Base-by-base conservation (phyloP, 1,140 invertebrate genomes). In the Laupala kohalensis region DNA sequence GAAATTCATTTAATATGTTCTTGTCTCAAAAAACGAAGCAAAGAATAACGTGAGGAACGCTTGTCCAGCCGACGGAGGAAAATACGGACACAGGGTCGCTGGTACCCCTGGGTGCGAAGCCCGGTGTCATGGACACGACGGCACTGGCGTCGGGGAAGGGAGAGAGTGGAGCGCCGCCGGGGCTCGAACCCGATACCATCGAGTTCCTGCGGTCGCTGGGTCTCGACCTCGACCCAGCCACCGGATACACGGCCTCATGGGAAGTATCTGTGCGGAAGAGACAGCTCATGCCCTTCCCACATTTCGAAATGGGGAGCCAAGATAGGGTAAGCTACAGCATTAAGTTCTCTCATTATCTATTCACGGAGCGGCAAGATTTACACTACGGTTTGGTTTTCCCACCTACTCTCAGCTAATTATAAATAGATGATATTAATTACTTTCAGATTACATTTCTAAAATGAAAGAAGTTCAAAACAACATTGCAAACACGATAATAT, bases 251-350 rank as follows among this genome's bases (percentile, higher is more conserved):
- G 1, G 37, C 37, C 37, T 13, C 37, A 19, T 85, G 84, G 84
- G 78, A 80, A 67, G 80, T 80, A 12, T 81, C 80, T 74, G 74
- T 84, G 24, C 76, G 76, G 37, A 78, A 76, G 63, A 81, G 82
- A 75, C 77, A 78, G 64, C 72, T 84, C 13, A 85, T 85, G 84
- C 78, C 79, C 0, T 79, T 78, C 68, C 81, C 83, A 24, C 82
- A 84, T 72, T 78, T 78, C 68, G 83, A 85, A 73, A 76, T 78
- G 6, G 80, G 81, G 23, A 80, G 81, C 26, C 83, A 85, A 73
- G 80, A 81, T 73, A 77, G 78, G 62, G 79, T 84, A 67, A 76
- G 81, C n/a, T n/a, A n/a, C n/a, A n/a, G n/a, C n/a, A n/a, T n/a
- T n/a, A n/a, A n/a, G n/a, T n/a, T n/a, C n/a, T n/a, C n/a, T n/a